Conservation (phyloP, 2,797 vertebrate species). For the Dermochelys coriacea region DNA sequence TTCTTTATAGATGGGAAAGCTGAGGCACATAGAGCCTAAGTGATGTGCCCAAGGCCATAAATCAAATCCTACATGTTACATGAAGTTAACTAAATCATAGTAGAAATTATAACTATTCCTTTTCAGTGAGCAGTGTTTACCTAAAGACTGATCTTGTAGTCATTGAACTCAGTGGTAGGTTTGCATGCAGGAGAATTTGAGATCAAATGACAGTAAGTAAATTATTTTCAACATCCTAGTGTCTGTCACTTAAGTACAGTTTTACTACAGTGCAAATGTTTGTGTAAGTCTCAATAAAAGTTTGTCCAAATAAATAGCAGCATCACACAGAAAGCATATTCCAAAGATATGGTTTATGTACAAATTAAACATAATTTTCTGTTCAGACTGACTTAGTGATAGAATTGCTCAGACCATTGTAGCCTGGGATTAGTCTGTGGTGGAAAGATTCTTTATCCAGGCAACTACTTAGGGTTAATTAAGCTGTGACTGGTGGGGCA, state of each 20-base stretch:
- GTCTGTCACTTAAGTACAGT: neutral
- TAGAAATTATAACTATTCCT: neutral
- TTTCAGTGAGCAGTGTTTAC: neutral
- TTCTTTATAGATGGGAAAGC: neutral
- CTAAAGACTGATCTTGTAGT: neutral
- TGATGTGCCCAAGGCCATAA: neutral
- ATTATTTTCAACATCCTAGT: neutral
- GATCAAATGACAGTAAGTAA: neutral
- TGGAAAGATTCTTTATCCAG: too few species aligned
- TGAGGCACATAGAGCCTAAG: neutral
- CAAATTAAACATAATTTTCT: constrained; percentile 7
- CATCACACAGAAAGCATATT: neutral
- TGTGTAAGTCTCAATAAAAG: neutral
- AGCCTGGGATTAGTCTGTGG: too few species aligned
- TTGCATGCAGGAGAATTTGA: neutral
- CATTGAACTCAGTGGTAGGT: neutral
- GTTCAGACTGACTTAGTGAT: neutral
- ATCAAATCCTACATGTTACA: neutral
- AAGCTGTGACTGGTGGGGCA: too few species aligned
- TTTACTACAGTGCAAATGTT: neutral
- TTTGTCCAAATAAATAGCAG: neutral
- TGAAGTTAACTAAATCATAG: rapidly evolving
- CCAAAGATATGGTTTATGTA: neutral
- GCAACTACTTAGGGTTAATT: too few species aligned
- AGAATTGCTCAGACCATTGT: neutral